Conservation (phyloP, 2,797 vertebrate genomes). For the Taenioides sp. region DNA sequence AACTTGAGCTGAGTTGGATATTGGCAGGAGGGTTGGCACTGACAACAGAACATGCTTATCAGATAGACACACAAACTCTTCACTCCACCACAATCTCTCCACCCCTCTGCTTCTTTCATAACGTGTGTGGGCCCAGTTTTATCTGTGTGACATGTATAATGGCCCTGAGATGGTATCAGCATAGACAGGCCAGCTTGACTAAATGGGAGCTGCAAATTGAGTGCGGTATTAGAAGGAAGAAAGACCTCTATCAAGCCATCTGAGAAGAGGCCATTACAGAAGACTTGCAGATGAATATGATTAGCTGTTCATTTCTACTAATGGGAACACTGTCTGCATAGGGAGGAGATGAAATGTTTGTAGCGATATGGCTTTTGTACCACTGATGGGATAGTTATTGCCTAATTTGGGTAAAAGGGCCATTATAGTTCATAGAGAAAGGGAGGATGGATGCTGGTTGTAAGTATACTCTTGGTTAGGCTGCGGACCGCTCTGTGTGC, state of each 20-base stretch:
- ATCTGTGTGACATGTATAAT: slow-evolving; percentile 54
- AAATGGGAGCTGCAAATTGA: slow-evolving; percentile 70
- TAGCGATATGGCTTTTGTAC: slow-evolving; percentile 58
- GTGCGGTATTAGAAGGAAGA: slow-evolving; percentile 62
- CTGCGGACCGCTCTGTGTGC: slow-evolving; percentile 51
- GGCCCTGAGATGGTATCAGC: slow-evolving; percentile 67
- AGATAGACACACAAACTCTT: slow-evolving; percentile 18
- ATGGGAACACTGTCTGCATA: slow-evolving; percentile 67
- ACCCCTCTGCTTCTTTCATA: slow-evolving; percentile 38
- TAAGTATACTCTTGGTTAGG: slow-evolving; percentile 54
- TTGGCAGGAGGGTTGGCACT: slow-evolving; percentile 31
- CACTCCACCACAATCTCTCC: slow-evolving; percentile 22
- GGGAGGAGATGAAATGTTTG: slow-evolving; percentile 63
- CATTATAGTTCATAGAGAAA: slow-evolving; percentile 58
- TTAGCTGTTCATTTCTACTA: slow-evolving; percentile 71
- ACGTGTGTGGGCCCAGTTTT: slow-evolving; percentile 43
- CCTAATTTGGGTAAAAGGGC: slow-evolving; percentile 71
- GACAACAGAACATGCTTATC: slow-evolving; percentile 40
- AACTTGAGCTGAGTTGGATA: slow-evolving; percentile 22
- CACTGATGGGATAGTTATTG: slow-evolving; percentile 67
- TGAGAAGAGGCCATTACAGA: slow-evolving; percentile 72
- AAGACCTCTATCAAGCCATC: slow-evolving; percentile 57
- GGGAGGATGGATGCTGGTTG: slow-evolving; percentile 55
- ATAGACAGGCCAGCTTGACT: slow-evolving; percentile 65
- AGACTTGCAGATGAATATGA: slow-evolving; percentile 73